These are phyloP conservation scores for Myzus persicae DNA, from an alignment of 1,140 invertebrate species.

Conservation along the genomic window DNA sequence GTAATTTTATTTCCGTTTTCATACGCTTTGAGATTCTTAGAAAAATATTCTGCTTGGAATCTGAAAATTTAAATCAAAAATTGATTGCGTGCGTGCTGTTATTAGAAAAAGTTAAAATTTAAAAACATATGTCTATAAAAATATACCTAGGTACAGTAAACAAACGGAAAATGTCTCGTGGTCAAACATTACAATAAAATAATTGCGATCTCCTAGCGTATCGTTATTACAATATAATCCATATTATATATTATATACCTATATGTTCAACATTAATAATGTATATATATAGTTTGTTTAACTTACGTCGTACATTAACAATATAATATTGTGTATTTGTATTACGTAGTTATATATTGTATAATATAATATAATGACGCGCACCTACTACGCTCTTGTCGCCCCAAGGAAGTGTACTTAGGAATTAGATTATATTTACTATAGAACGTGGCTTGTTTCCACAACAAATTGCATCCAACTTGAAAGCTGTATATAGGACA, in stretches of 20 bases:
- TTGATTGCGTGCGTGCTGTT: too few species aligned
- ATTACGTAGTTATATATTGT: neutral
- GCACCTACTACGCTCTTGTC: neutral
- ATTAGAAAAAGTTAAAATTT: neutral
- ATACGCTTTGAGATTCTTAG: neutral
- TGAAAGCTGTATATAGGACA: neutral
- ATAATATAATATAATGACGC: neutral
- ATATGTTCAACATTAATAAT: neutral
- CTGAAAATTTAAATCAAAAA: neutral
- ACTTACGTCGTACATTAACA: neutral
- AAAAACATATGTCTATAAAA: neutral
- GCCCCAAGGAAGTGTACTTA: neutral
- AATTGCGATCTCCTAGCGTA: neutral
- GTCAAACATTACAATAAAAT: neutral
- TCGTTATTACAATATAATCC: neutral
- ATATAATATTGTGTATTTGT: constrained; percentile 9
- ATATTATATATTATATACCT: too few species aligned
- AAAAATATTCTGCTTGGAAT: neutral
- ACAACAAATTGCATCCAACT: constrained; percentile 11
- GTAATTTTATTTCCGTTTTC: neutral
- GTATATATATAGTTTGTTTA: neutral
- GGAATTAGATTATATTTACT: constrained; percentile 7
- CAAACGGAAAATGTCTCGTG: neutral
- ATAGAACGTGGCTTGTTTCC: neutral
- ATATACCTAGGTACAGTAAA: neutral